Evolutionary conservation across 2,113 vertebrate genomes (phyloP).

Genomic region (Tychaedon coryphoeus): DNA sequence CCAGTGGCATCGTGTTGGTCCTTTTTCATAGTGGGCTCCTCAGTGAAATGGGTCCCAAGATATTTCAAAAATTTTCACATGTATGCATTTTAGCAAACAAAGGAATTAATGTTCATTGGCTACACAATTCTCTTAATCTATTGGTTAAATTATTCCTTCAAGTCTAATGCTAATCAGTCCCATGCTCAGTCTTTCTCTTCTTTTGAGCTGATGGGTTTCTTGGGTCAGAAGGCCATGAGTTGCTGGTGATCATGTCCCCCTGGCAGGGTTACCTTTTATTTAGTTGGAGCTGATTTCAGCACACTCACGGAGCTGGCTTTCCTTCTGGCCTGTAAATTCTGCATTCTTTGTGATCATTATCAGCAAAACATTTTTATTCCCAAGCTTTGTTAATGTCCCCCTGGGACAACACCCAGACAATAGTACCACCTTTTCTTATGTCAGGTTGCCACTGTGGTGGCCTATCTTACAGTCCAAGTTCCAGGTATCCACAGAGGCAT

Average conservation of each 20-base stretch:
- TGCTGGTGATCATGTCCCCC: background rate
- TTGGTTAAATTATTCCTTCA: background rate
- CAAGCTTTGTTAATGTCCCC: background rate
- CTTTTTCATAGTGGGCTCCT: background rate
- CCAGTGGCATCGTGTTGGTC: background rate
- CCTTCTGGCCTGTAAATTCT: background rate
- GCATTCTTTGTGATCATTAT: background rate
- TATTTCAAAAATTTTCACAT: background rate
- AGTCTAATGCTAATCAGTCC: background rate
- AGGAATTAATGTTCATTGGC: background rate
- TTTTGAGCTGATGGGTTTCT: background rate
- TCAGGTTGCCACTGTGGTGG: fast-evolving
- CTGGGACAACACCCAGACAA: background rate
- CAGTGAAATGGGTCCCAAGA: background rate
- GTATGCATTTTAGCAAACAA: background rate
- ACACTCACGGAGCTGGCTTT: background rate
- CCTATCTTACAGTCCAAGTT: background rate
- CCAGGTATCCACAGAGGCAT: background rate
- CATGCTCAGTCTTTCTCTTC: background rate
- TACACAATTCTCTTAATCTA: background rate
- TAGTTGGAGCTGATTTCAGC: background rate
- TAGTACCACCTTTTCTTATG: background rate
- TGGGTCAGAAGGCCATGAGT: background rate
- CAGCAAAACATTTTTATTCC: background rate
- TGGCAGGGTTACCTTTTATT: background rate